Evolutionary conservation across 2,113 vertebrate genomes (phyloP), one percentile per base, ranked within the genome.

Genomic region (Rhineura floridana): DNA sequence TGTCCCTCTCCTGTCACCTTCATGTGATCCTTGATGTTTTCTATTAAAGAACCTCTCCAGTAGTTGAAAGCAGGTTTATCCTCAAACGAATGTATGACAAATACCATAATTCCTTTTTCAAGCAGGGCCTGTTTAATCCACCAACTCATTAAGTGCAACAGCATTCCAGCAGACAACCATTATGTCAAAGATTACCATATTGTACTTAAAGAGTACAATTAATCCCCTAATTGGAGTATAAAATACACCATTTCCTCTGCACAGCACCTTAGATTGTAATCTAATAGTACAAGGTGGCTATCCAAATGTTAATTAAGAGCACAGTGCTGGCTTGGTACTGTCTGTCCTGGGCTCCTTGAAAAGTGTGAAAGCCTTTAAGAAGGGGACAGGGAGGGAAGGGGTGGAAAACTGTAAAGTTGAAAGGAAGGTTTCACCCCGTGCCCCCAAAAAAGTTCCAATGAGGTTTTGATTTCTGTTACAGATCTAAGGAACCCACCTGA

Each of bases 61-160:
- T 92, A 94, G 96, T 92, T 92, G 93, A 95, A 95, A 93, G 93
- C 91, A 94, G 94, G 95, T 95, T 94, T 92, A 94, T 94, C 95
- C 96, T 96, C 93, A 65, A 86, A 96, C 96, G 97, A 96, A 96
- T 96, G 95, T 94, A 95, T 95, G 96, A 96, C 96, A 96, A 96
- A 96, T 95, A 94, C 94, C 94, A 90, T 95, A 93, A 95, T 95
- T 95, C 95, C 94, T 96, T 96, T 83, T 96, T 94, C 95, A 95
- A 92, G 83, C 93, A 80, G 30, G 62, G 90, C 63, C 89, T 92
- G 91, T 94, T 96, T 96, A 95, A 96, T 96, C 95, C 93, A 90
- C 91, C 70, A 90, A 73, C 91, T 90, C 92, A 92, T 91, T 94
- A 93, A 93, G 91, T 39, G 80, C 86, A 86, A 78, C 81, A 87